phyloP scores from a whole-genome alignment of 2,797 vertebrate species.

The Poeciliopsis presidionis region DNA sequence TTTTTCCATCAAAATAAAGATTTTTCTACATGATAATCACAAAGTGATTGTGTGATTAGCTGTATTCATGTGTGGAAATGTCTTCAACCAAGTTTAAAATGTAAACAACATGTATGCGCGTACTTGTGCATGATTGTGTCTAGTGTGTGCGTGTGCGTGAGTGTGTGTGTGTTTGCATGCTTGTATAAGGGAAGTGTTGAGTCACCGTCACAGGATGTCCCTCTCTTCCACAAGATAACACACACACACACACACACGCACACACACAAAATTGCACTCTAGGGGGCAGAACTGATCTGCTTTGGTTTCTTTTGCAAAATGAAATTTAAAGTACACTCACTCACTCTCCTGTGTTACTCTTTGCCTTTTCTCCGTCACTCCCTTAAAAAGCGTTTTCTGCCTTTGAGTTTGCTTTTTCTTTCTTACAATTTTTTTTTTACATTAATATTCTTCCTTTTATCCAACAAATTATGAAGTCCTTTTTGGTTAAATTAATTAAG shows the following conservation, averaged over 20 bases:
- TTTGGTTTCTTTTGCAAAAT: conserved; percentile 12
- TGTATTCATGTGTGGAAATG: conserved; percentile 43
- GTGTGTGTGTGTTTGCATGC: conserved; percentile 28
- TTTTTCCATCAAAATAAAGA: conserved; percentile 26
- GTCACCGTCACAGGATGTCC: conserved; percentile 83
- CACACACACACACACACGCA: conserved; percentile 67
- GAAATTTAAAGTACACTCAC: conserved; percentile 7
- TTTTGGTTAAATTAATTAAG: not conserved
- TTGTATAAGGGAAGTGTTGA: conserved; percentile 85
- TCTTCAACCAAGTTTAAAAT: conserved; percentile 37
- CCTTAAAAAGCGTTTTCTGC: not conserved
- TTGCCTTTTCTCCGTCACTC: not conserved
- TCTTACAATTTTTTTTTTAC: not conserved
- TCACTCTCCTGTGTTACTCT: conserved; percentile 16
- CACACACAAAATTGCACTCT: conserved; percentile 64
- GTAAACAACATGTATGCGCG: conserved; percentile 34
- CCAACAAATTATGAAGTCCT: not conserved
- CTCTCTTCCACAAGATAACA: conserved; percentile 86
- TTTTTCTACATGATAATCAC: conserved; percentile 12
- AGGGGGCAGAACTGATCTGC: conserved; percentile 74
- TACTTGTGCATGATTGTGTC: conserved; percentile 45
- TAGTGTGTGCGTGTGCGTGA: conserved; percentile 67
- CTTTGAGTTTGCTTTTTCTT: not conserved
- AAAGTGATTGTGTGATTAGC: conserved; percentile 30
- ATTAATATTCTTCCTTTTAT: not conserved